Conservation (phyloP, 2,797 vertebrate species). For the Austrolebias charrua region DNA sequence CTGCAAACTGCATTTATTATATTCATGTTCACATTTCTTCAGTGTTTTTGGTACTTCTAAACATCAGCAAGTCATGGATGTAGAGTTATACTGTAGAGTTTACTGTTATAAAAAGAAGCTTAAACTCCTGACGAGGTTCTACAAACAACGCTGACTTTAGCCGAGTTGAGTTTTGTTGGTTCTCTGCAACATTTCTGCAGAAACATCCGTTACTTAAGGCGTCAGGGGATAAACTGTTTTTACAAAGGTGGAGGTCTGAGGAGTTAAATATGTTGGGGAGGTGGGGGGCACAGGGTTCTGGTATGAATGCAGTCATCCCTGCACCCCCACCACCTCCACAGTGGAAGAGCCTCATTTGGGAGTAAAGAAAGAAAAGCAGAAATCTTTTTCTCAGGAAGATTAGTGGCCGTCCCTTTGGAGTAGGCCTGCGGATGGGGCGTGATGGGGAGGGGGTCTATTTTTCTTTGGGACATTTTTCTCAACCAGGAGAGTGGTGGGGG, state of each 20-base stretch:
- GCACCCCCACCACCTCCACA: conserved; percentile 53
- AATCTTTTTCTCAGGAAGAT: conserved; percentile 86
- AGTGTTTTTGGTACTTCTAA: too few species aligned
- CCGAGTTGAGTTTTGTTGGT: too few species aligned
- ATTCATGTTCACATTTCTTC: too few species aligned
- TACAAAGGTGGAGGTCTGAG: conserved; percentile 34
- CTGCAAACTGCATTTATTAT: too few species aligned
- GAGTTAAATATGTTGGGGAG: conserved; percentile 54
- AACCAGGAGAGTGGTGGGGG: conserved; percentile 61
- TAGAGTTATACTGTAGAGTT: too few species aligned
- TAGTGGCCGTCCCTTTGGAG: conserved; percentile 81
- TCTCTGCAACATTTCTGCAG: too few species aligned
- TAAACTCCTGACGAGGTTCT: too few species aligned
- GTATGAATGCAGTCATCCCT: conserved; percentile 63
- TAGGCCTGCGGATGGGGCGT: conserved; percentile 58
- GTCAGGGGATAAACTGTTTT: conserved; percentile 22
- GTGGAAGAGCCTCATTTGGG: conserved; percentile 79
- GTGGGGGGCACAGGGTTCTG: conserved; percentile 35
- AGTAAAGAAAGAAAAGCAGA: conserved; percentile 72
- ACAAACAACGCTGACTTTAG: too few species aligned
- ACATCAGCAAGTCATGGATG: too few species aligned
- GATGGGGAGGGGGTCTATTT: conserved; percentile 36
- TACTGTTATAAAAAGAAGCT: too few species aligned
- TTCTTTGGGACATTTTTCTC: conserved; percentile 82
- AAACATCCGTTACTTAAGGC: conserved; percentile 9